A percentile compares a stretch with the other conserved stretches of the same genome.
Evolutionary conservation across 2,888 invertebrate species (phyloP).

Genomic region (Caenorhabditis sp.): DNA sequence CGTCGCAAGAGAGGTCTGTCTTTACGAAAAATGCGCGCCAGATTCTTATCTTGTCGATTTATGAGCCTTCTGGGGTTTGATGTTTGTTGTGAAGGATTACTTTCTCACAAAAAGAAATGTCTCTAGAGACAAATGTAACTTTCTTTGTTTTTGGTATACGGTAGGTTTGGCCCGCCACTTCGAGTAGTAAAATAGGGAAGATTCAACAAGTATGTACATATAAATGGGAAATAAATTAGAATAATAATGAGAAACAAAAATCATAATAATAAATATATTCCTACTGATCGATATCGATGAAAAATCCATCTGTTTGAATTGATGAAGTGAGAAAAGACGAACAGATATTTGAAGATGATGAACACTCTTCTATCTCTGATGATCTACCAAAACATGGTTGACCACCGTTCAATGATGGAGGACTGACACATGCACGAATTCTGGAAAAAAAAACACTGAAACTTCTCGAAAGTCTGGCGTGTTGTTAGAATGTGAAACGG

Average conservation of each 20-base stretch:
- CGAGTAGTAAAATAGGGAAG: slow-evolving; percentile 6
- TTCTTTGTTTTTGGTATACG: neutral
- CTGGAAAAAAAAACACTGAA: slow-evolving; percentile 39
- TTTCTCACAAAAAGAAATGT: neutral
- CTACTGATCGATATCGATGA: slow-evolving; percentile 31
- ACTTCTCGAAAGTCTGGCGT: too few relatives aligned
- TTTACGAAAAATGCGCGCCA: neutral
- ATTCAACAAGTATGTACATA: neutral
- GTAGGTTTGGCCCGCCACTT: neutral
- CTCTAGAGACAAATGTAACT: neutral
- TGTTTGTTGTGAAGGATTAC: neutral
- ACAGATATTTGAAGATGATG: slow-evolving; percentile 21
- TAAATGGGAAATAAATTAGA: neutral
- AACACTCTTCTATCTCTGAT: slow-evolving; percentile 52
- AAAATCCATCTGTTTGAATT: slow-evolving; percentile 31
- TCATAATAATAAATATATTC: slow-evolving; percentile 6
- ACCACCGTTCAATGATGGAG: slow-evolving; percentile 48
- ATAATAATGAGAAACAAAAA: too few relatives aligned
- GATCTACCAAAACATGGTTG: slow-evolving; percentile 65
- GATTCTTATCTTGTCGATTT: slow-evolving; percentile 1
- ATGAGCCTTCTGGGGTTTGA: neutral
- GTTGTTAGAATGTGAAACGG: too few relatives aligned
- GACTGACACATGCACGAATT: slow-evolving; percentile 51
- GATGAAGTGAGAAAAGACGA: slow-evolving; percentile 41
- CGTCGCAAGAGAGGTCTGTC: neutral